A percentile compares a stretch with the other conserved stretches of the same genome.
phyloP scores from a whole-genome alignment of 1,140 invertebrate species.

The Andricus grossulariae region DNA sequence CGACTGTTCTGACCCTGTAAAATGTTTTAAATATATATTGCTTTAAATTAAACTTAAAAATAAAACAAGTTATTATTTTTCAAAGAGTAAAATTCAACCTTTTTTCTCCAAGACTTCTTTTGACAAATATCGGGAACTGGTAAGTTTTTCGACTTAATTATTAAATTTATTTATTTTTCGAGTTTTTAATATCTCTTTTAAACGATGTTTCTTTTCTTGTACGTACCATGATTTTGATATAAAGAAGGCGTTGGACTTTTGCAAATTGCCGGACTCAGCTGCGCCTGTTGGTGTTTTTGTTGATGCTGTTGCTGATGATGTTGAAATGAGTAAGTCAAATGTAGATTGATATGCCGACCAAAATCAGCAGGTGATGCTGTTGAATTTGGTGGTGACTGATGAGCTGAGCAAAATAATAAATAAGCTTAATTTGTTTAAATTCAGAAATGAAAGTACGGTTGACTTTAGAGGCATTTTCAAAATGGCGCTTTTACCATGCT shows the following conservation, averaged over 20 bases:
- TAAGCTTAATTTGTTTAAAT: constrained; percentile 9
- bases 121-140: too few species aligned
- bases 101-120: too few species aligned
- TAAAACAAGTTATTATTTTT: background rate
- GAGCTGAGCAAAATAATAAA: constrained; percentile 56
- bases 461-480: background rate
- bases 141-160: too few species aligned
- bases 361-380: constrained; percentile 73
- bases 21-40: constrained; percentile 54
- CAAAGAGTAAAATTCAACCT: too few species aligned
- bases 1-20: constrained; percentile 83
- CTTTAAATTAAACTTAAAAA: background rate
- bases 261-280: constrained; percentile 63
- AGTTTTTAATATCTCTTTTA: too few species aligned
- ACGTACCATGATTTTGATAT: constrained; percentile 68
- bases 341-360: constrained; percentile 87
- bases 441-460: background rate
- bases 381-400: constrained; percentile 65
- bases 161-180: too few species aligned
- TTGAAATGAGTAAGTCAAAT: constrained; percentile 89
- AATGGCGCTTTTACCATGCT: constrained; percentile 57
- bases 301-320: constrained; percentile 77
- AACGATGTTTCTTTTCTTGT: too few species aligned
- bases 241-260: constrained; percentile 66
- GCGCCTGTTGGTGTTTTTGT: constrained; percentile 61